Conservation (phyloP, 2,797 vertebrate species). For the Pyrocephalus nanus region DNA sequence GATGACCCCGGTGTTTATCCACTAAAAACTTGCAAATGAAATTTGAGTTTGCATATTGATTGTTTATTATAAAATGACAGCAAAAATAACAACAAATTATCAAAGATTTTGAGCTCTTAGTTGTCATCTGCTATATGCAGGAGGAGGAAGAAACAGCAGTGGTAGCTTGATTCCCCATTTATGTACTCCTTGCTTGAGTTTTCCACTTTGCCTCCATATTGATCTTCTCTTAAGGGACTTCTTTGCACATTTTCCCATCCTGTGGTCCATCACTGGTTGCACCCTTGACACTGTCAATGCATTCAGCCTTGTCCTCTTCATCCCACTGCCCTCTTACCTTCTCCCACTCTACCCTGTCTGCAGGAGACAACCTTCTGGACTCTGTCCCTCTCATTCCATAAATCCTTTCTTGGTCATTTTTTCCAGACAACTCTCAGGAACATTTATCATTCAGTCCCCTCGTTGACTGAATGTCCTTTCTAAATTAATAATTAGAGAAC, state of each 20-base stretch:
- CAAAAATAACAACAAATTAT: no score
- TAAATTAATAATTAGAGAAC: slow-evolving; percentile 60
- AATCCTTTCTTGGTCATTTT: neutral
- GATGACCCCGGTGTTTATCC: neutral
- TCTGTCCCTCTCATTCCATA: neutral
- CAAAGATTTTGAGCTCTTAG: neutral
- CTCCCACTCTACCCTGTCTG: neutral
- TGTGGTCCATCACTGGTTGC: rapidly evolving
- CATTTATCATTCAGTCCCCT: neutral
- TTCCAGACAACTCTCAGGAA: neutral
- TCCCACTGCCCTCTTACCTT: neutral
- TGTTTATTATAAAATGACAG: no score
- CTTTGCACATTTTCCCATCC: neutral
- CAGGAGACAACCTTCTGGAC: neutral
- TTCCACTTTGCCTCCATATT: neutral
- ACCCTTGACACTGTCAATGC: neutral
- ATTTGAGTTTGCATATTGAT: neutral
- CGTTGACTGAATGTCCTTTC: neutral
- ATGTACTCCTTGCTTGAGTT: neutral
- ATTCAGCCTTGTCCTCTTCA: neutral
- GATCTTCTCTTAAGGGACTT: neutral
- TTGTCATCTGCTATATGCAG: neutral
- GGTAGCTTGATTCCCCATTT: neutral
- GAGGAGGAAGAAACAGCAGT: neutral
- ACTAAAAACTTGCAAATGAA: neutral